Conservation (phyloP, 2,797 vertebrate species). For the Arctocebus calabarensis region DNA sequence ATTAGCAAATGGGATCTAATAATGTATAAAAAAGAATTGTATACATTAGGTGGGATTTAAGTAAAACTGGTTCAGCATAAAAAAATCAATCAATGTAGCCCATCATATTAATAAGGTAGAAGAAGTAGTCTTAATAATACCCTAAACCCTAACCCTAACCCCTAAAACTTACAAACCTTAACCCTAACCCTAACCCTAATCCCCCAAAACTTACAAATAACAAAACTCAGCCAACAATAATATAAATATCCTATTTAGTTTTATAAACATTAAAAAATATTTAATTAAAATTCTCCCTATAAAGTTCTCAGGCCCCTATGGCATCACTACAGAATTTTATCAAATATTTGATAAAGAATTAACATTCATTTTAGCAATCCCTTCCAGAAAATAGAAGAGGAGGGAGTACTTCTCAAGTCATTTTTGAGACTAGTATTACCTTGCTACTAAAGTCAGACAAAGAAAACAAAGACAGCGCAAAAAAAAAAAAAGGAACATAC, state of each 20-base stretch:
- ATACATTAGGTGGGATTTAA: not conserved
- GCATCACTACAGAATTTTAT: not conserved
- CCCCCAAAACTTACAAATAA: not conserved
- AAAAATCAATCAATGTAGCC: conserved; percentile 13
- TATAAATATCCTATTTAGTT: not conserved
- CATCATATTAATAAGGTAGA: too few relatives aligned
- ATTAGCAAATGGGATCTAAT: not conserved
- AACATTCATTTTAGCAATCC: not conserved
- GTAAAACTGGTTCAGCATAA: not conserved
- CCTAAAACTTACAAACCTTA: too few relatives aligned
- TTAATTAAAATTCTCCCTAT: not conserved
- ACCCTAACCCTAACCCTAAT: too few relatives aligned
- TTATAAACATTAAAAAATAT: not conserved
- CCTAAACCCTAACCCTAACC: too few relatives aligned
- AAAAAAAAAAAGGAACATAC: not conserved
- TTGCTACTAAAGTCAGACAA: not conserved
- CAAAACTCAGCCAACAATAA: not conserved
- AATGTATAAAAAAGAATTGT: not conserved
- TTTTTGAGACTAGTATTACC: not conserved
- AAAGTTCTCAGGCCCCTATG: not conserved
- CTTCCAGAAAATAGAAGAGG: not conserved
- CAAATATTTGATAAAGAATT: not conserved
- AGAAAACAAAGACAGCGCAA: not conserved
- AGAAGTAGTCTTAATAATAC: too few relatives aligned
- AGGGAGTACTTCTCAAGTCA: not conserved